Evolutionary conservation across 2,797 vertebrate species (phyloP), one percentile per base, ranked within the genome.

Genomic region (Poecilia picta): DNA sequence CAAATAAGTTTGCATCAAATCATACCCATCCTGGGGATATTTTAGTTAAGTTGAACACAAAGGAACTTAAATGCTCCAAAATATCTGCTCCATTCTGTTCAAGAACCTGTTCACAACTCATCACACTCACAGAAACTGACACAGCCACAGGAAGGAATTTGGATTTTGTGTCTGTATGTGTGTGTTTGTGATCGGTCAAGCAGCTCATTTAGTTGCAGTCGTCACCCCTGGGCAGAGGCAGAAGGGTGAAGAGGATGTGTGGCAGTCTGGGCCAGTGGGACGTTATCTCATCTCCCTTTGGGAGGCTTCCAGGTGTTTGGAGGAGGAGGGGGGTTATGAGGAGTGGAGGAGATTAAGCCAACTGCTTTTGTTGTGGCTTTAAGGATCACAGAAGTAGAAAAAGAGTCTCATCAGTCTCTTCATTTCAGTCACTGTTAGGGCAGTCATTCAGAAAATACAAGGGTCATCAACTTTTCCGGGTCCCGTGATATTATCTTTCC

Each of bases 251-350:
- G 82, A 79, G 73, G 74, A 45, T 86, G 87, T 90, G 90, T 90
- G 92, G 87, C 74, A 75, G 85, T 80, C 71, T 51, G 43, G 85
- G 85, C 81, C 87, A 77, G 20, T 64, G 83, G 90, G 91, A 92
- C 86, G 91, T 93, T 92, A 94, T 95, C 94, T 94, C 89, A 90
- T 88, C 89, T 88, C 89, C 86, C 89, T 82, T 72, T 93, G 92
- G 89, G 91, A 91, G 91, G 90, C 84, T 92, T 92, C 86, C 91
- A 91, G 89, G 84, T 81, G 87, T 89, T 92, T 91, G 11, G 36
- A 62, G n/a, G 4, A 31, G 28, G 57, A 25, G 39, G 82, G 85
- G 81, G 78, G 79, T 53, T 83, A 89, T 83, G 82, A 87, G 75
- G 79, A 91, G 82, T 74, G 74, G 85, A 94, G 91, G 91, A 94